A percentile compares a stretch with the other conserved stretches of the same genome.
Evolutionary conservation across 2,113 vertebrate genomes (phyloP).

Genomic region (Tapirus terrestris): DNA sequence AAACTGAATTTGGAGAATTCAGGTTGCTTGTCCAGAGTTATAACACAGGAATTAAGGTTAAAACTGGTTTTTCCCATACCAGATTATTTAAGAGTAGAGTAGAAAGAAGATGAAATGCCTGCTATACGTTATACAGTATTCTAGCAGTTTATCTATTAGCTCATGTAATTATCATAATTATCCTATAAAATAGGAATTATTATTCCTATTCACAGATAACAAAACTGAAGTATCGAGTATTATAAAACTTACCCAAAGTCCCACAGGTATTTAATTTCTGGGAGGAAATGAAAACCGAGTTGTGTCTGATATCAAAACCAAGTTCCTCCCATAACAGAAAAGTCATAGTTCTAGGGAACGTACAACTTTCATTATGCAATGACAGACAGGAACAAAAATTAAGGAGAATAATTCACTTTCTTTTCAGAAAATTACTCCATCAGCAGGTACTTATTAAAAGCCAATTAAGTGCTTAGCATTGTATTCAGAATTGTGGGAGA

Average conservation of each 20-base stretch:
- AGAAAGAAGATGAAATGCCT: neutral
- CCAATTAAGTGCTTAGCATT: neutral
- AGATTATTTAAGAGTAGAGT: neutral
- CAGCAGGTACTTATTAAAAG: neutral
- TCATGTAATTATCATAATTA: neutral
- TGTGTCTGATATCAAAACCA: neutral
- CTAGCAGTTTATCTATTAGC: neutral
- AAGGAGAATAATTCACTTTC: constrained; percentile 7
- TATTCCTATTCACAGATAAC: neutral
- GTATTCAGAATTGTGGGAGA: neutral
- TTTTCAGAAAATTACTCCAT: constrained; percentile 14
- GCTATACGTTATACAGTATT: neutral
- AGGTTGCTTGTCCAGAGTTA: neutral
- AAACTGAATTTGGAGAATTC: constrained; percentile 33
- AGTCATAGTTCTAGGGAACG: neutral
- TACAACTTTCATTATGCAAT: neutral
- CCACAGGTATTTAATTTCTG: neutral
- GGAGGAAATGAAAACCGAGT: neutral
- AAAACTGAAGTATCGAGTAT: neutral
- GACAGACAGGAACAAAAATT: neutral
- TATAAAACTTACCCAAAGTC: neutral
- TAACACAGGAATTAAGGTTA: neutral
- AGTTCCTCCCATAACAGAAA: neutral
- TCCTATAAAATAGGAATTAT: neutral
- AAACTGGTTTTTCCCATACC: neutral